A percentile compares a stretch with the other conserved stretches of the same genome.
Conservation (phyloP, 2,888 invertebrate genomes). For the Chymomyza caudatula region DNA sequence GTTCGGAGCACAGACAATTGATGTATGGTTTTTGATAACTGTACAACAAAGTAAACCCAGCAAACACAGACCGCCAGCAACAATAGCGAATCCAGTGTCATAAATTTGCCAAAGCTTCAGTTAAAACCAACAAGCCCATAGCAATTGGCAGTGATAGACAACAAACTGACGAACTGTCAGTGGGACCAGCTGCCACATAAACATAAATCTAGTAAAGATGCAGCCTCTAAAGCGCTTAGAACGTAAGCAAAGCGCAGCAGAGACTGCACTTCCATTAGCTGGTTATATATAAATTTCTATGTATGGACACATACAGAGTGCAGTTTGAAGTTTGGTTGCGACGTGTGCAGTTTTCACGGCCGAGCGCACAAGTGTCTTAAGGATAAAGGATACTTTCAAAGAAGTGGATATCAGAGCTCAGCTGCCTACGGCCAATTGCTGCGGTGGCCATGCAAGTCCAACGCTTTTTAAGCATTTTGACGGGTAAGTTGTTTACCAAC, state of each 20-base stretch:
- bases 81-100: slow-evolving; percentile 72
- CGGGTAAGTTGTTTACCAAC: slow-evolving; percentile 50
- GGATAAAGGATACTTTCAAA: neutral
- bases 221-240: slow-evolving; percentile 15
- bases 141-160: slow-evolving; percentile 12
- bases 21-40: slow-evolving; percentile 50
- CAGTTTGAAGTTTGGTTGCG: slow-evolving; percentile 39
- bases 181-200: slow-evolving; percentile 59
- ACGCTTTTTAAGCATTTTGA: slow-evolving; percentile 33
- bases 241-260: slow-evolving; percentile 5
- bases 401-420: too few species aligned
- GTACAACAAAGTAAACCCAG: slow-evolving; percentile 11
- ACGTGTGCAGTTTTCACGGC: slow-evolving; percentile 9
- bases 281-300: slow-evolving; percentile 51
- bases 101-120: slow-evolving; percentile 69
- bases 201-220: slow-evolving; percentile 75
- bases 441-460: slow-evolving; percentile 26
- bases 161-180: slow-evolving; percentile 28
- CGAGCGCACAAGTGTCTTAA: neutral
- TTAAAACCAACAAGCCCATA: slow-evolving; percentile 34
- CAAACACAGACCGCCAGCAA: slow-evolving; percentile 27
- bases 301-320: slow-evolving; percentile 13
- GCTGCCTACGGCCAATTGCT: neutral
- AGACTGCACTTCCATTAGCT: slow-evolving; percentile 3
- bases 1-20: slow-evolving; percentile 11